Base-by-base conservation (phyloP, 2,113 vertebrate species). In the Suncus etruscus region DNA sequence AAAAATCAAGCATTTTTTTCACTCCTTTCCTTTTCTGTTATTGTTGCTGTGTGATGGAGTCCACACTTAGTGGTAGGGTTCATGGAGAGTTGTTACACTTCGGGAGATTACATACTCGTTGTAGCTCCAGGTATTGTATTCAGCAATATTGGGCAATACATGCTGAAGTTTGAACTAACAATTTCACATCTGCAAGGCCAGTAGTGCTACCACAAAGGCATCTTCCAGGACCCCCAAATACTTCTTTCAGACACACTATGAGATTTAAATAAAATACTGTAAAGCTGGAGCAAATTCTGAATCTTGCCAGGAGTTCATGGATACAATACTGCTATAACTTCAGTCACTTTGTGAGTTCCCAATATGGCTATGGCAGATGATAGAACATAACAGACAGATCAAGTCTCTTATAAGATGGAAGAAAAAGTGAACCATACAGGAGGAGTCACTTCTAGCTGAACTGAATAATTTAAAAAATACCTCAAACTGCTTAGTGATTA, bases 391-490 rank as follows among this genome's bases (percentile, higher is more conserved):
- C 18, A 0, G 63, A 68, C 1, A 76, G 18, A 61, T 72, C 25
- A 31, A 51, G 6, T 68, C 31, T 61, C n/a, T 82, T 6, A 51
- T 31, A 1, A 0, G 16, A 11, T 25, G 29, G 45, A 15, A 72
- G 98, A 98, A 83, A 90, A 98, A 95, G 98, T 98, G 97, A 66
- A 29, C 97, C 98, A 11, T 98, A 99, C 95, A 97, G 98, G 98
- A 98, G 96, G 98, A 98, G 96, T 98, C 98, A 96, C 98, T 99
- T 96, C 98, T 99, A 96, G 98, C 98, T 4, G 98, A 99, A 97
- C 98, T 98, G 97, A 98, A 99, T 98, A 98, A 98, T 98, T 98
- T 96, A 94, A 98, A 97, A 99, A 99, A 98, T 98, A 98, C 97
- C 98, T 98, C 97, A 98, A 97, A 78, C 98, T 91, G 98, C 97